phyloP scores from a whole-genome alignment of 2,888 invertebrate genomes.

The Euspilapteryx auroguttella region DNA sequence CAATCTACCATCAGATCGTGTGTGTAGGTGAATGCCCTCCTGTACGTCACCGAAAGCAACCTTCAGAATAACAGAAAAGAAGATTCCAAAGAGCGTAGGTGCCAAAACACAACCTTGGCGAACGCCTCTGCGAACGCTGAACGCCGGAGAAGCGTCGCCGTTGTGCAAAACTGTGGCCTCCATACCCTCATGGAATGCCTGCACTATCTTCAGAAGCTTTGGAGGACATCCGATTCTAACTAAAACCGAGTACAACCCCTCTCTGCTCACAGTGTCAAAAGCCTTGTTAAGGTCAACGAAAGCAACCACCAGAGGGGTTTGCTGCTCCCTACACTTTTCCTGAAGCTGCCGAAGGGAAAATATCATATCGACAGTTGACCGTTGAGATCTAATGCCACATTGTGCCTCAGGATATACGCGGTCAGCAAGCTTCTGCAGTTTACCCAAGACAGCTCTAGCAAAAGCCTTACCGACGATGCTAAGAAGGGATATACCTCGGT shows the following conservation, averaged over 20 bases:
- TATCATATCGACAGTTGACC: constrained; percentile 8
- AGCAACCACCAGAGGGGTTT: constrained; percentile 1
- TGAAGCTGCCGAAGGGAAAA: constrained; percentile 8
- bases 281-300: too few species aligned
- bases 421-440: too few species aligned
- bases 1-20: background rate
- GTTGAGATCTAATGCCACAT: constrained; percentile 8
- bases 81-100: constrained; percentile 5
- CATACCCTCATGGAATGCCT: constrained; percentile 2
- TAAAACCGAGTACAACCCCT: too few species aligned
- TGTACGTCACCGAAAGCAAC: constrained; percentile 7
- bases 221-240: too few species aligned
- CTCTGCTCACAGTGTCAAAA: too few species aligned
- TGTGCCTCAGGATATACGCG: too few species aligned
- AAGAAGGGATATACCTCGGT: constrained; percentile 6
- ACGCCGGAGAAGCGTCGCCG: constrained; percentile 1
- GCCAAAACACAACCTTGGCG: constrained; percentile 5
- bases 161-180: constrained; percentile 1
- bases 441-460: constrained; percentile 3
- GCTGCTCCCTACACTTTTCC: constrained; percentile 8
- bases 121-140: too few species aligned
- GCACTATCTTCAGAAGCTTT: too few species aligned
- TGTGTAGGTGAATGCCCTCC: constrained; percentile 4
- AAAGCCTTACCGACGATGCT: constrained; percentile 5
- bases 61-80: constrained; percentile 3